Percentiles rank a stretch among this genome's conserved stretches.
These are phyloP conservation scores for Chrysolophus pictus DNA, from an alignment of 2,797 vertebrate species.

Conservation along the genomic window DNA sequence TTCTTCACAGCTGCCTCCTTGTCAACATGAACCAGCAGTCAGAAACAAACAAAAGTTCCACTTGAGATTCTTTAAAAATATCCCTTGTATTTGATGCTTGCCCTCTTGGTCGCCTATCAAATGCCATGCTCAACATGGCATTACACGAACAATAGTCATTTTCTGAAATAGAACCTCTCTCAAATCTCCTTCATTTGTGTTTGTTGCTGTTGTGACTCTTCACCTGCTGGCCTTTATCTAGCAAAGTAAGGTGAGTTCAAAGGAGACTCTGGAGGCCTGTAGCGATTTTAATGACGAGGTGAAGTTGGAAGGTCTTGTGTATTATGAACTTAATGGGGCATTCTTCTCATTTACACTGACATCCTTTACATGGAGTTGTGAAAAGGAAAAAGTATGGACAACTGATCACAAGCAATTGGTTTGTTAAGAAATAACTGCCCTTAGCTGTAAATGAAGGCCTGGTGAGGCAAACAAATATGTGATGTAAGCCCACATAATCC, in stretches of 20 bases:
- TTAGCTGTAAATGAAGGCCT: conserved; percentile 17
- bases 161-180: conserved; percentile 7
- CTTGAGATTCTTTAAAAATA: not conserved
- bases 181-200: conserved; percentile 41
- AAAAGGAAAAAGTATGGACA: conserved; percentile 41
- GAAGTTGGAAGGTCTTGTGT: conserved; percentile 65
- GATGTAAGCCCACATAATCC: not conserved
- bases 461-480: conserved; percentile 42
- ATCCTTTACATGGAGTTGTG: conserved; percentile 51
- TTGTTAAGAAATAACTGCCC: conserved; percentile 51
- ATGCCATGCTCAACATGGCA: not conserved
- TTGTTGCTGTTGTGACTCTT: conserved; percentile 68
- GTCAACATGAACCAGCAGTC: not conserved
- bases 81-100: not conserved
- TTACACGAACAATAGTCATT: conserved; percentile 13
- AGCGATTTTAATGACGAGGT: conserved; percentile 60
- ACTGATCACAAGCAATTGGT: conserved; percentile 49
- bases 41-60: not conserved
- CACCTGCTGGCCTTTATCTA: conserved; percentile 63
- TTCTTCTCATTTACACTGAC: conserved; percentile 45
- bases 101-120: not conserved
- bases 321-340: conserved; percentile 56
- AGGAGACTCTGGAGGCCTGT: conserved; percentile 46
- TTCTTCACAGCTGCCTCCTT: not conserved
- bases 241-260: conserved; percentile 58